phyloP scores from a whole-genome alignment of 2,113 vertebrate species.

The Uria lomvia region DNA sequence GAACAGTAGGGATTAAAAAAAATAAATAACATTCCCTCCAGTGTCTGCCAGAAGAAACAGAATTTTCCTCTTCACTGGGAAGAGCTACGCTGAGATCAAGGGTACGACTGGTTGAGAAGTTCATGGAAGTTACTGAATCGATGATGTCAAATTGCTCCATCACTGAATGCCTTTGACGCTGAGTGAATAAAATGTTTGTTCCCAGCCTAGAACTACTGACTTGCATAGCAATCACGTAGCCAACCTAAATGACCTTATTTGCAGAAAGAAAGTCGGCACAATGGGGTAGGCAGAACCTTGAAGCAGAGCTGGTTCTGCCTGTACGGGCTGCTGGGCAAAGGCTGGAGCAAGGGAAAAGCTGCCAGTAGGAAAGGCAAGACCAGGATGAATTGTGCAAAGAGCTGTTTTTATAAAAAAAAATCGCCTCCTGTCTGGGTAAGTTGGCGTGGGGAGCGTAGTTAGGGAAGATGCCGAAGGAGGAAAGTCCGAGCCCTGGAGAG shows the following conservation, averaged over 20 bases:
- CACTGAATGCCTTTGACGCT: not conserved
- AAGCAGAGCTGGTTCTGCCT: not conserved
- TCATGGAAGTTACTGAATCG: not conserved
- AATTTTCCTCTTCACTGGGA: not conserved
- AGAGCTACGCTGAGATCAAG: not conserved
- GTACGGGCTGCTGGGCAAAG: not conserved
- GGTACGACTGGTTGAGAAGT: not conserved
- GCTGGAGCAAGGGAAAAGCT: not conserved
- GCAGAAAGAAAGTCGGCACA: not conserved
- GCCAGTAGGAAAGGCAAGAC: not conserved
- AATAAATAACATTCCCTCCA: not conserved
- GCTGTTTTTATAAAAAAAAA: not conserved
- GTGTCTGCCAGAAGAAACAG: not conserved
- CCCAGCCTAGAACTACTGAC: not conserved
- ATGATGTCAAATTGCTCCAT: not conserved
- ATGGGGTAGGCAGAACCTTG: not conserved
- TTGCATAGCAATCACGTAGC: not conserved
- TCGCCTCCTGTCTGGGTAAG: not conserved
- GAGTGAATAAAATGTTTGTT: not conserved
- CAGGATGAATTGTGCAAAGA: not conserved
- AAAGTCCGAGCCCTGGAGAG: rapidly evolving
- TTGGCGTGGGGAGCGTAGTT: rapidly evolving
- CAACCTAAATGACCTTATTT: not conserved
- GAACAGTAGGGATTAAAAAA: not conserved
- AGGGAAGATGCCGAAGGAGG: not conserved